A percentile compares a stretch with the other conserved stretches of the same genome.
Evolutionary conservation across 2,113 vertebrate genomes (phyloP).

Genomic region (Xyrauchen texanus): DNA sequence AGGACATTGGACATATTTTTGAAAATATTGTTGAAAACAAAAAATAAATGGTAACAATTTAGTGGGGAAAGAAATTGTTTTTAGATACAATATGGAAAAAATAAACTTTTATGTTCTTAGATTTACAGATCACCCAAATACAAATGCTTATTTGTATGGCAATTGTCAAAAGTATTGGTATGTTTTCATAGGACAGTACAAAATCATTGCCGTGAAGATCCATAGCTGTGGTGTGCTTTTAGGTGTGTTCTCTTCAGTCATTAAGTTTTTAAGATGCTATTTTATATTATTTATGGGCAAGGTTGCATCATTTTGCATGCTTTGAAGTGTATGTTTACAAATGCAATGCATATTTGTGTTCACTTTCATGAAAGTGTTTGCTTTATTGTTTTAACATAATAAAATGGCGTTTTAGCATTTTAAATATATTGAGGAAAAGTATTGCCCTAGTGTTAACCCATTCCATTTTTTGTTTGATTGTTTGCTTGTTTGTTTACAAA

Average conservation of each 20-base stretch:
- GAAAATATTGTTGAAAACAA: not conserved
- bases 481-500: not conserved
- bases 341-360: constrained; percentile 8
- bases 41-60: not conserved
- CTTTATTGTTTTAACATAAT: constrained; percentile 23
- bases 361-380: constrained; percentile 32
- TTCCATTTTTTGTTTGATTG: too few species aligned
- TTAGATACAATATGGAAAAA: not conserved
- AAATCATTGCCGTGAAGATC: constrained; percentile 7
- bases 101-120: not conserved
- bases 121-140: not conserved
- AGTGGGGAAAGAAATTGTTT: too few species aligned
- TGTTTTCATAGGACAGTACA: not conserved
- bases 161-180: not conserved
- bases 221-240: not conserved
- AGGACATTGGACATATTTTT: not conserved
- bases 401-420: constrained; percentile 16
- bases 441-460: too few species aligned
- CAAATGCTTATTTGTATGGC: not conserved
- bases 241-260: constrained; percentile 25
- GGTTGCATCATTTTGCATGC: constrained; percentile 39
- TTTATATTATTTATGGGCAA: constrained; percentile 25
- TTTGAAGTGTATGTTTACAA: constrained; percentile 24
- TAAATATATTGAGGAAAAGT: too few species aligned
- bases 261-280: not conserved